phyloP scores from a whole-genome alignment of 2,113 vertebrate genomes.

The Origma solitaria region DNA sequence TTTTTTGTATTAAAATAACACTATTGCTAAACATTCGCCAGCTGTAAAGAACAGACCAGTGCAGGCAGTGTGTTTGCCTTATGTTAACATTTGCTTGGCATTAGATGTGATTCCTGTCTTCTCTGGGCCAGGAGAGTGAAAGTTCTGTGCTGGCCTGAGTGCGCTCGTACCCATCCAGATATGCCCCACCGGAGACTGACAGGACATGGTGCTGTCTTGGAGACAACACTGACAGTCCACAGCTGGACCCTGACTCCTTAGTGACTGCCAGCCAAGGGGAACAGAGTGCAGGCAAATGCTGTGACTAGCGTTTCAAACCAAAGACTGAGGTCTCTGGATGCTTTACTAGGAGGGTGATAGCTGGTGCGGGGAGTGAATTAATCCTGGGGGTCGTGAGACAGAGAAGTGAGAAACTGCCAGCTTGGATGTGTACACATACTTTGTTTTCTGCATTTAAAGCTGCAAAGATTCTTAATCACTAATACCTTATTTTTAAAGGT shows the following conservation, averaged over 20 bases:
- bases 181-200: neutral
- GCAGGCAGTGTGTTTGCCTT: neutral
- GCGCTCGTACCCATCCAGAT: accelerated
- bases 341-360: neutral
- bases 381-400: neutral
- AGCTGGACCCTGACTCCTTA: neutral
- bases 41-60: neutral
- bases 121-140: neutral
- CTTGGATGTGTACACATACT: neutral
- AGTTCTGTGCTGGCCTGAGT: accelerated
- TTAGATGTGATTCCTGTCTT: neutral
- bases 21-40: accelerated
- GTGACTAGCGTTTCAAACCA: neutral
- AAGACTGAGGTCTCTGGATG: neutral
- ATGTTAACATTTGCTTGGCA: neutral
- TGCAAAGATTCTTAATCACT: neutral
- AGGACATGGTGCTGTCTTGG: neutral
- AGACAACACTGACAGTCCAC: neutral
- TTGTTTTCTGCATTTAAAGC: neutral
- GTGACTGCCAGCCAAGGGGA: neutral
- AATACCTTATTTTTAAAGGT: neutral
- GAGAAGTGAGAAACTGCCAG: neutral
- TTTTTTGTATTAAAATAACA: neutral
- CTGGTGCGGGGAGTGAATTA: neutral
- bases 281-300: accelerated